These are phyloP conservation scores for Idris sp. DNA, from an alignment of 1,140 invertebrate species.

Conservation along the genomic window DNA sequence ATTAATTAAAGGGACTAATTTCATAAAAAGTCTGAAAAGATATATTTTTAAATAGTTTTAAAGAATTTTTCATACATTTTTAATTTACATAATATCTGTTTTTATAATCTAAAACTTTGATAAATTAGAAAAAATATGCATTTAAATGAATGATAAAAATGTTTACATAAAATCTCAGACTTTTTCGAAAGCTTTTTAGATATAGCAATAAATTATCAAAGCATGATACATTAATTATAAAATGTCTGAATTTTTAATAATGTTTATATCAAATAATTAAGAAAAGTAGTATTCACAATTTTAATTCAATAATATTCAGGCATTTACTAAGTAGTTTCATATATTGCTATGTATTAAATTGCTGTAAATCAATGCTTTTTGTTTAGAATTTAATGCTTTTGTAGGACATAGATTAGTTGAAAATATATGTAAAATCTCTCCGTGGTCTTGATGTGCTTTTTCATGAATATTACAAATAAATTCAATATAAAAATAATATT, in stretches of 20 bases:
- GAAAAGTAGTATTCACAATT: too few species aligned
- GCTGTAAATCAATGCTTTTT: constrained; percentile 49
- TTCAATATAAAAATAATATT: constrained; percentile 7
- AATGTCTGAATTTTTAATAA: constrained; percentile 8
- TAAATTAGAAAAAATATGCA: background rate
- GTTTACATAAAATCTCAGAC: constrained; percentile 9
- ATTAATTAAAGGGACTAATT: background rate
- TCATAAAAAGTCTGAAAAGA: constrained; percentile 2
- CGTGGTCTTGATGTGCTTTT: constrained; percentile 32
- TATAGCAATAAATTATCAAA: constrained; percentile 23
- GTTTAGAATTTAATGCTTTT: constrained; percentile 24
- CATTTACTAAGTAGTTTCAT: constrained; percentile 27
- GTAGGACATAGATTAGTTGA: constrained; percentile 30
- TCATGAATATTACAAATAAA: constrained; percentile 22
- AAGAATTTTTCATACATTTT: too few species aligned
- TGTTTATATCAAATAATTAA: too few species aligned
- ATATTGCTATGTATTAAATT: constrained; percentile 31
- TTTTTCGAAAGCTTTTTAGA: constrained; percentile 13
- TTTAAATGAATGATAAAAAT: background rate
- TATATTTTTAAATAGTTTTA: too few species aligned
- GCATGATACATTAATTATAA: constrained; percentile 23
- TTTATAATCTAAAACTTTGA: too few species aligned
- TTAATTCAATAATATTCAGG: constrained; percentile 9
- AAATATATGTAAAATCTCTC: constrained; percentile 16
- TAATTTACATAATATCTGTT: too few species aligned